Evolutionary conservation across 1,140 invertebrate species (phyloP), one percentile per base, ranked within the genome.

Genomic region (Stenopsyche tienmushanensis): DNA sequence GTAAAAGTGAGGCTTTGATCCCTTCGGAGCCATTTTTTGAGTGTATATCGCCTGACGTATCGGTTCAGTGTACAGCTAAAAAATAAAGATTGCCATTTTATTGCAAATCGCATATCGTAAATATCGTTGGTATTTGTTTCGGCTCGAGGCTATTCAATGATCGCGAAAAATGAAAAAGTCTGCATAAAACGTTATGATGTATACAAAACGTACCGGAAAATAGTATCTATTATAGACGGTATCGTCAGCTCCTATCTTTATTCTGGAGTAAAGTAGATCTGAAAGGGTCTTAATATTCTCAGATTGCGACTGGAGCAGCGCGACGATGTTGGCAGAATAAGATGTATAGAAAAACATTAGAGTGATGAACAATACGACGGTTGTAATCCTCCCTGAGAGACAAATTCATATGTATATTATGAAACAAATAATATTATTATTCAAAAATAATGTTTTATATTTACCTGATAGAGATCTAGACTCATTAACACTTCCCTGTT

Each of bases 321-420:
- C 83, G 0, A 88, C 85, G 17, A 88, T 88, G 70, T 87, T 87
- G 1, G 87, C 87, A 0, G 85, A 84, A 67, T 88, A 88, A 0
- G 77, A 72, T 45, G 77, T 72, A 72, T 79, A 77, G 0, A 85
- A 72, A 55, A 80, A 81, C 72, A 80, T 78, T 3, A 84, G 69
- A 0, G 79, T 71, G 18, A 82, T 72, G 62, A 84, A 84, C 0
- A 84, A 66, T 3, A 83, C 68, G 8, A 85, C 72, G 60, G 80
- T 77, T 25, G 83, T 80, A 5, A 85, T 75, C 29, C 83, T 77
- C 8, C 82, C 82, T 25, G 80, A 64, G 5, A 67, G 45, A 13
- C 39, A 18, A 9, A 13, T 29, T 7, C 23, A 26, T 41, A 50
- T 10, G 57, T 23, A 15, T 29, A 25, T 3, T 17, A 29, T 57